Conservation (phyloP, 2,797 vertebrate genomes). For the Halcyon smyrnensis region DNA sequence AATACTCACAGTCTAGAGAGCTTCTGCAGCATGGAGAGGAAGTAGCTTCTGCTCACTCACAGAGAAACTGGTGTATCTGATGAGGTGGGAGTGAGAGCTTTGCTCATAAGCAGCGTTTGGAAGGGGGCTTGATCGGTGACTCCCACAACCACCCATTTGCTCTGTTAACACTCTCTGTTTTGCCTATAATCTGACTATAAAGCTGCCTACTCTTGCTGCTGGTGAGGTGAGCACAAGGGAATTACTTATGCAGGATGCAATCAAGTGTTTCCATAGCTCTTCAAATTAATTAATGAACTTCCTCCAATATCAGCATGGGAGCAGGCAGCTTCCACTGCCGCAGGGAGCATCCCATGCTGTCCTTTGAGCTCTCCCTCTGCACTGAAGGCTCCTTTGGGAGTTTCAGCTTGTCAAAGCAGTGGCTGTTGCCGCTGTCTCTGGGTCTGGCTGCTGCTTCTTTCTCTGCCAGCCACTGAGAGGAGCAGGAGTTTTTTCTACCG, state of each 20-base stretch:
- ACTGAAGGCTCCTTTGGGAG: neutral
- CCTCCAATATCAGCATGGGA: neutral
- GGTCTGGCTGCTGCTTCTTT: neutral
- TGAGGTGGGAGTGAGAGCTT: neutral
- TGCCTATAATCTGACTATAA: neutral
- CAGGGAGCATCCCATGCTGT: fast-evolving
- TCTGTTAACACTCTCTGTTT: neutral
- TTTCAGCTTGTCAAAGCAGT: fast-evolving
- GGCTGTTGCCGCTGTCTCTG: neutral
- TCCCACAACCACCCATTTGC: neutral
- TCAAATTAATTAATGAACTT: neutral
- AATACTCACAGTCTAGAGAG: neutral
- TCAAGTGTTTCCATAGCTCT: neutral
- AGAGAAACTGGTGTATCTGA: neutral
- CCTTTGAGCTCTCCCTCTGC: neutral
- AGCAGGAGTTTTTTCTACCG: neutral
- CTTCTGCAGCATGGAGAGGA: neutral
- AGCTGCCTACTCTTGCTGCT: neutral
- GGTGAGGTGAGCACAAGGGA: fast-evolving
- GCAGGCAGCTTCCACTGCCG: neutral
- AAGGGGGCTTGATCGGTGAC: neutral
- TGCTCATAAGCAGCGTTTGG: neutral
- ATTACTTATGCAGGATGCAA: neutral
- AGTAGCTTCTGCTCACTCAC: neutral
- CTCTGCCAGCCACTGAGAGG: neutral